A percentile compares a stretch with the other conserved stretches of the same genome.
These are phyloP conservation scores for Columba janthina DNA, from an alignment of 2,113 vertebrate species.

Conservation along the genomic window DNA sequence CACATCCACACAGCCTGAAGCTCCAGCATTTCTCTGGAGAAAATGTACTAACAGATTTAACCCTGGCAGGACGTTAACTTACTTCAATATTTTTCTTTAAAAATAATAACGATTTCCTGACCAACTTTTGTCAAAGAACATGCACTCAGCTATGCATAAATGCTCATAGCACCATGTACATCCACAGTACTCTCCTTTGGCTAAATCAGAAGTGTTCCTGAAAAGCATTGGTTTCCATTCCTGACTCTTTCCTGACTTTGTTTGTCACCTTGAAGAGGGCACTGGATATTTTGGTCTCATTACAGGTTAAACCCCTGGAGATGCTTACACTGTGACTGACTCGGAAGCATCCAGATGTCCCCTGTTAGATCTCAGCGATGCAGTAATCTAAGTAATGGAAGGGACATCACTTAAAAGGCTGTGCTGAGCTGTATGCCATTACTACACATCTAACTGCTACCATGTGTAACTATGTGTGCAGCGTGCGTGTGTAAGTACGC, in stretches of 20 bases:
- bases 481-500: rapidly evolving
- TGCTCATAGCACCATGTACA: neutral
- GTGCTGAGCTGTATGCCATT: neutral
- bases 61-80: neutral
- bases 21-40: neutral
- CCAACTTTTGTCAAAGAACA: neutral
- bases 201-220: neutral
- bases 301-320: neutral
- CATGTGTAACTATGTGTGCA: rapidly evolving
- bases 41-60: neutral
- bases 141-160: neutral
- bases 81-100: neutral
- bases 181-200: neutral
- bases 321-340: neutral
- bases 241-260: neutral
- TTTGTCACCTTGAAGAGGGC: neutral
- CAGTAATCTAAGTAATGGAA: neutral
- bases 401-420: neutral
- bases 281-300: neutral
- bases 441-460: neutral
- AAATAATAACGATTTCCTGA: neutral
- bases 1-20: neutral
- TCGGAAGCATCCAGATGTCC: neutral
- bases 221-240: neutral
- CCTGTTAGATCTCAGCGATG: neutral